These are phyloP conservation scores for Harpalus rubripes DNA, from an alignment of 2,888 invertebrate genomes.

Conservation along the genomic window DNA sequence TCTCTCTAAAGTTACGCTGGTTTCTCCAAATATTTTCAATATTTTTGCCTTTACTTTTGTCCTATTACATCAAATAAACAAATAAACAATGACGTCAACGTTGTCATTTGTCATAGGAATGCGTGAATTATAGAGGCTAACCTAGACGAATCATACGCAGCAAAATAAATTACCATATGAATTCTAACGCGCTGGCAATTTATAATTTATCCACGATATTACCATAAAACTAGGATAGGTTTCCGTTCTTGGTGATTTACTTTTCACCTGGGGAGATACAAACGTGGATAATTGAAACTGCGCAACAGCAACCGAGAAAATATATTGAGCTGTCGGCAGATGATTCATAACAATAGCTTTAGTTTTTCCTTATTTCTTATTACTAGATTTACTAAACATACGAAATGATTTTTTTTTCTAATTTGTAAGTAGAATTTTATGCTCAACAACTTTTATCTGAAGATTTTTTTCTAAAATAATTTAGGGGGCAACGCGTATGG, in stretches of 20 bases:
- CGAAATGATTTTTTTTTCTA: too few relatives aligned
- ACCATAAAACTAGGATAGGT: constrained; percentile 55
- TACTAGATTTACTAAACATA: background rate
- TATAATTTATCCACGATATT: constrained; percentile 44
- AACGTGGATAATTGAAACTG: constrained; percentile 22
- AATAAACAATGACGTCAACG: constrained; percentile 36
- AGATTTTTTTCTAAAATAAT: too few relatives aligned
- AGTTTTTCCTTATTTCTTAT: background rate
- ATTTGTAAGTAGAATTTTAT: too few relatives aligned
- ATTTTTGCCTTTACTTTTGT: background rate
- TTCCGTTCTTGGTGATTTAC: constrained; percentile 48
- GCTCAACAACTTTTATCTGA: too few relatives aligned
- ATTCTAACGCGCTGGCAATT: constrained; percentile 43
- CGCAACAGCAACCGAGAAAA: constrained; percentile 16
- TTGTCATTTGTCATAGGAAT: constrained; percentile 9
- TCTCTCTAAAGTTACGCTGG: background rate
- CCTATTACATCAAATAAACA: constrained; percentile 46
- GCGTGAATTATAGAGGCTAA: constrained; percentile 24
- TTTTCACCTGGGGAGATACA: constrained; percentile 38
- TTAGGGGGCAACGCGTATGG: too few relatives aligned
- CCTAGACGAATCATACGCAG: constrained; percentile 26
- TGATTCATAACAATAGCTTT: background rate
- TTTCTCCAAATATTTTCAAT: background rate
- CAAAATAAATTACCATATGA: constrained; percentile 56
- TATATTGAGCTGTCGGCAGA: background rate